Evolutionary conservation across 2,888 invertebrate genomes (phyloP), one percentile per base, ranked within the genome.

Genomic region (Agrochola litura): DNA sequence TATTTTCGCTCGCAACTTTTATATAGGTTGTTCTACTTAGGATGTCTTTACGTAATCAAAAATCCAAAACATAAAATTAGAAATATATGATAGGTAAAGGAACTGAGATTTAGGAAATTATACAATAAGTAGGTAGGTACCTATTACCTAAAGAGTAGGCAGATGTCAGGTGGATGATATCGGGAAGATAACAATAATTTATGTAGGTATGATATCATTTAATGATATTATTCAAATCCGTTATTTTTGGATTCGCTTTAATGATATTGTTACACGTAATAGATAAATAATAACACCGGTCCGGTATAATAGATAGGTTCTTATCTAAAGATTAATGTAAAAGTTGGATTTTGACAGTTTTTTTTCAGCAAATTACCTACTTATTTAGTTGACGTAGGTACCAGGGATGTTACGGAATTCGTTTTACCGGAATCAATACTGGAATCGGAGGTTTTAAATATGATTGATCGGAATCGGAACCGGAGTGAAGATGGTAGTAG

Each of bases 231-330:
- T 30, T 76, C 8, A 43, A n/a, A 49, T 49, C 14, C 19, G 54
- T n/a, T 77, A 56, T n/a, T 61, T 71, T 73, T 49, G 22, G 30
- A 71, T 60, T 60, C 2, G 19, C 8, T 58, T 70, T 30, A 49
- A 70, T 79, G 58, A 37, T 52, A 43, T 30, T n/a, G n/a, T 70
- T 30, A 25, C 19, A 41, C 2, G 14, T 30, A 30, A 30, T 41
- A 56, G 6, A 16, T 43, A 43, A 43, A 10, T 2, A 25, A 19
- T 43, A 25, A 25, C 12, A 12, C 43, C 10, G 3, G 19, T 25
- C 43, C 25, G 10, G 6, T 16, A 37, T 37, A 71, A 6, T 22
- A 14, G 8, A 46, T 49, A 25, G 12, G 2, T 60, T 76, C 9
- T 58, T 43, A 52, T 78, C 37, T 30, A 22, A 25, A 78, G n/a